A percentile compares a stretch with the other conserved stretches of the same genome.
Evolutionary conservation across 2,113 vertebrate species (phyloP).

Genomic region (Crotalus helleri): DNA sequence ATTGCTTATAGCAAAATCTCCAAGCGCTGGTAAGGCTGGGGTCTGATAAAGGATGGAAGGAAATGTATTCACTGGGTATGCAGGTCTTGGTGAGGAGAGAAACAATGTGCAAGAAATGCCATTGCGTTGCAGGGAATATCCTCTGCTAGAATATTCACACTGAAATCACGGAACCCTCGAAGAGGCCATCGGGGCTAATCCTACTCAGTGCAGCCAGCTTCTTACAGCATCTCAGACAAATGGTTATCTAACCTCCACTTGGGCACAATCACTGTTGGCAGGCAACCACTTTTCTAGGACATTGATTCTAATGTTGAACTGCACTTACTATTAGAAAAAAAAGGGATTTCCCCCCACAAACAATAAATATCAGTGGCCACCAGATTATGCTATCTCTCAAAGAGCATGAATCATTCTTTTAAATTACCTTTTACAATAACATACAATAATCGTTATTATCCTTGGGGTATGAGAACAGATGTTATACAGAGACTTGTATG

Average conservation of each 20-base stretch:
- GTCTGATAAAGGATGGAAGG: neutral
- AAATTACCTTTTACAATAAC: neutral
- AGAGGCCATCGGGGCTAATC: neutral
- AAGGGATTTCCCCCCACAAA: neutral
- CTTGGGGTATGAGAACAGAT: neutral
- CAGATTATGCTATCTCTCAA: neutral
- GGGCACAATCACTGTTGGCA: neutral
- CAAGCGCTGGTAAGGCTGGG: conserved; percentile 77
- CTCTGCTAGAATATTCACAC: neutral
- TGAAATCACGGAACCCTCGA: neutral
- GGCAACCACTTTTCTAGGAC: neutral
- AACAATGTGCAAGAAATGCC: neutral
- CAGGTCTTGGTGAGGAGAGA: neutral
- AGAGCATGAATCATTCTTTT: neutral
- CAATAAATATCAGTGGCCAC: neutral
- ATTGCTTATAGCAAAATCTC: conserved; percentile 83
- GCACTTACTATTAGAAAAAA: neutral
- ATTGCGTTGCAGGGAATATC: neutral
- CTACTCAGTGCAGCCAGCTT: neutral
- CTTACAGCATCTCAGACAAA: neutral
- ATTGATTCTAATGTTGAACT: neutral
- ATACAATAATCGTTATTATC: neutral
- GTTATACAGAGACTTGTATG: neutral
- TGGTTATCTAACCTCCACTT: neutral
- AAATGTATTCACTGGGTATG: too few species aligned